These are phyloP conservation scores for Ypsolopha sequella DNA, from an alignment of 2,888 invertebrate genomes.

Conservation along the genomic window DNA sequence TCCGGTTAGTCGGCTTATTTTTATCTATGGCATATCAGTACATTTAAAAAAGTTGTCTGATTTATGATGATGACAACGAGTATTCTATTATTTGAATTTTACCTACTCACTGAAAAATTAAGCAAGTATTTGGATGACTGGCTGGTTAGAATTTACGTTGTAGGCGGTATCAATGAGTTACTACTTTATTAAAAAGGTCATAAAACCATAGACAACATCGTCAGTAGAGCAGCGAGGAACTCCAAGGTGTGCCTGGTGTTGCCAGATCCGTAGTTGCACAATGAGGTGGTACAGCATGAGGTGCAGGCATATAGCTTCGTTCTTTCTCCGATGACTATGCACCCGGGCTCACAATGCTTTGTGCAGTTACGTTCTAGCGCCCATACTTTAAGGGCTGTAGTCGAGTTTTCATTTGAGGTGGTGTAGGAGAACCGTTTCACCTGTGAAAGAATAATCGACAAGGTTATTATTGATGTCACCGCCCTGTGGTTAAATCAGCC, in stretches of 20 bases:
- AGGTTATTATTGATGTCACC: too few relatives aligned
- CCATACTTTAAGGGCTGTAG: slow-evolving; percentile 80
- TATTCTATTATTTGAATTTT: too few relatives aligned
- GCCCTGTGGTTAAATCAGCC: too few relatives aligned
- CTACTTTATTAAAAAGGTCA: background rate
- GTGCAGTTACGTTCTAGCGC: slow-evolving; percentile 86
- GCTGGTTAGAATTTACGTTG: too few relatives aligned
- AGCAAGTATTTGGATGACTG: too few relatives aligned
- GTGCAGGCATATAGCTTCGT: slow-evolving; percentile 91
- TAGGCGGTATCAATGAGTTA: background rate
- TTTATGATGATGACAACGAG: too few relatives aligned
- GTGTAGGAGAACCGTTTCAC: slow-evolving; percentile 88
- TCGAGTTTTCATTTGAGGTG: slow-evolving; percentile 85
- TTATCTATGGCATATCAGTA: too few relatives aligned
- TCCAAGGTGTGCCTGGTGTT: slow-evolving; percentile 16
- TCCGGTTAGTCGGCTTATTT: too few relatives aligned
- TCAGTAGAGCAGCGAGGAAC: background rate
- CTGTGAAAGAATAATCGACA: slow-evolving; percentile 39
- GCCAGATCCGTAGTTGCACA: slow-evolving; percentile 83
- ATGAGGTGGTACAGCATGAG: slow-evolving; percentile 82
- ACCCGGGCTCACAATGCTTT: slow-evolving; percentile 87
- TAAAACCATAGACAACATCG: background rate
- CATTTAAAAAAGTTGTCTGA: too few relatives aligned
- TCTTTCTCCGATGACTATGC: slow-evolving; percentile 90
- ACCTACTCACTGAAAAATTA: too few relatives aligned